Evolutionary conservation across 2,888 invertebrate species (phyloP).

Genomic region (Bombylius discolor): DNA sequence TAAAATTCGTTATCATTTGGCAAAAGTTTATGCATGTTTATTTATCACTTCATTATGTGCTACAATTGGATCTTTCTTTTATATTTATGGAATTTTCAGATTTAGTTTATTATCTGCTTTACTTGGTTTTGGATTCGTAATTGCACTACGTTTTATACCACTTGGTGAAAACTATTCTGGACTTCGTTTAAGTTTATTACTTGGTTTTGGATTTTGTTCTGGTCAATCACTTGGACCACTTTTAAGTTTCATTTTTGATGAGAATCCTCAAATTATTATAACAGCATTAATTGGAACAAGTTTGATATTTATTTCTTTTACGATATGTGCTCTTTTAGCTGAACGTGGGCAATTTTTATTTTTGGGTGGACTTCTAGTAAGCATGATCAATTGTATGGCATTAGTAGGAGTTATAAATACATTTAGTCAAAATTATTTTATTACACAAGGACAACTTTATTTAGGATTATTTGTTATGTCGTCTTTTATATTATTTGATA

Average conservation of each 20-base stretch:
- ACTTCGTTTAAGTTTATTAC: conserved; percentile 65
- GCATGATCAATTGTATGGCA: conserved; percentile 65
- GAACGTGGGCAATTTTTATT: conserved; percentile 80
- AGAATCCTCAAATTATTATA: conserved; percentile 79
- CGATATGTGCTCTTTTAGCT: conserved; percentile 73
- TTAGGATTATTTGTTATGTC: conserved; percentile 83
- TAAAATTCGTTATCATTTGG: conserved; percentile 77
- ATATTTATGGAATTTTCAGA: conserved; percentile 61
- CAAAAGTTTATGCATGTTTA: conserved; percentile 90
- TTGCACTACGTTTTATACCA: conserved; percentile 66
- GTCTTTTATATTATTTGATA: conserved; percentile 91
- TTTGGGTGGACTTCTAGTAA: conserved; percentile 78
- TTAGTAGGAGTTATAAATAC: conserved; percentile 68
- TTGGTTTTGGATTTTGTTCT: conserved; percentile 77
- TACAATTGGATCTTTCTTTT: conserved; percentile 67
- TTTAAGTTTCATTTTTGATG: conserved; percentile 59
- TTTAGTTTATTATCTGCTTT: conserved; percentile 68
- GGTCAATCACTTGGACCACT: conserved; percentile 82
- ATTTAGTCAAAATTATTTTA: conserved; percentile 67
- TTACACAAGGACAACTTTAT: conserved; percentile 75
- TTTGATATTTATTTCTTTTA: conserved; percentile 84
- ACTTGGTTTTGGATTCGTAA: conserved; percentile 59
- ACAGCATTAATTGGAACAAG: conserved; percentile 77
- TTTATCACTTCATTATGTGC: conserved; percentile 76
- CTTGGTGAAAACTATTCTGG: conserved; percentile 71